phyloP scores from a whole-genome alignment of 2,113 vertebrate species.

The Asarcornis scutulata region DNA sequence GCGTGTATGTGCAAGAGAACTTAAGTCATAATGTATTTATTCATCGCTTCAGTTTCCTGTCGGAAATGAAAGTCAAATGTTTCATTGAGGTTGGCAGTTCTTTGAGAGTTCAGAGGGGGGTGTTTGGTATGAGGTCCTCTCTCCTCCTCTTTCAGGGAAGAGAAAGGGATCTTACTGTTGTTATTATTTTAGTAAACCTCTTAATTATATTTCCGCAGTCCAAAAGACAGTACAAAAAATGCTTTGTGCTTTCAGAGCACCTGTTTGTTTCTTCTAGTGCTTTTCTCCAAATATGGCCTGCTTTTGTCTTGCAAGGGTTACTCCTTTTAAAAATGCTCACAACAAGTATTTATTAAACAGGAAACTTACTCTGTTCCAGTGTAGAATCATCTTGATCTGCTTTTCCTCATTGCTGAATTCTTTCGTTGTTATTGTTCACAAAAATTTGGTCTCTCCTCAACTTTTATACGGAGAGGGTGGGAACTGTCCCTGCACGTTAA shows the following conservation, averaged over 20 bases:
- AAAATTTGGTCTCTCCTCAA: neutral
- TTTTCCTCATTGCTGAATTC: neutral
- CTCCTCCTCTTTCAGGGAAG: neutral
- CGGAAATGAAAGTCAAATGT: slow-evolving; percentile 53
- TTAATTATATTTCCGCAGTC: neutral
- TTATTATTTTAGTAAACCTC: neutral
- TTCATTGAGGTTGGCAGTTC: slow-evolving; percentile 21
- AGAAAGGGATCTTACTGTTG: neutral
- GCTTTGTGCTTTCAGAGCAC: neutral
- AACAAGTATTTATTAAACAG: neutral
- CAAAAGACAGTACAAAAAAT: neutral
- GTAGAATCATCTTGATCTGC: neutral
- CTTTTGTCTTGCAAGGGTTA: neutral
- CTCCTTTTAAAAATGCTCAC: neutral
- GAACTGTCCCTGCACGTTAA: neutral
- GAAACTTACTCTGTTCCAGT: neutral
- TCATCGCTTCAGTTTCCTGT: slow-evolving; percentile 35
- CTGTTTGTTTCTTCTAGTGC: neutral
- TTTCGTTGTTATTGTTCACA: neutral
- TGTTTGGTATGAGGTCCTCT: neutral
- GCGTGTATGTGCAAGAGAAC: neutral
- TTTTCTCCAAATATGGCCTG: neutral
- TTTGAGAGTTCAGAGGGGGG: neutral
- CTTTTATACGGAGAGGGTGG: neutral
- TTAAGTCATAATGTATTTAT: slow-evolving; percentile 30